Base-by-base conservation (phyloP, 92 coral and sea anemone species). In the Porites evermanni region DNA sequence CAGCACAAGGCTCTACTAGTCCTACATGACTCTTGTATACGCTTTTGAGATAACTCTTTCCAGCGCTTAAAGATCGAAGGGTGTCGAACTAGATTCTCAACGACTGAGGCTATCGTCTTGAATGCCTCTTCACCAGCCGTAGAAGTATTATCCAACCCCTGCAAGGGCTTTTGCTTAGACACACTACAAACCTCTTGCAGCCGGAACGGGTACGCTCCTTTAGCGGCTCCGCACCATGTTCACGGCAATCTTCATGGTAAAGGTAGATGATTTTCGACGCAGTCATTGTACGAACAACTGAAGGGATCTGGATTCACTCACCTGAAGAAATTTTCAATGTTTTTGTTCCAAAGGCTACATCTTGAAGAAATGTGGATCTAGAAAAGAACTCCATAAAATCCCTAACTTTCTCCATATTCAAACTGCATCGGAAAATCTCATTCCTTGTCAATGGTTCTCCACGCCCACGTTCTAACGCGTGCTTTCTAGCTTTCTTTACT, bases 151-250 rank as follows among this genome's bases (percentile, higher is more conserved):
- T 86, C 93, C 21, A 90, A 73, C 2, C 90, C 93, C 18, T 90
- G 93, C 26, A 90, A 68, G n/a, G 88, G 86, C 83, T 86, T 90
- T 73, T 85, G 93, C 83, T 85, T 85, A 26, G 90, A 90, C 0
- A 87, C 90, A 44, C 85, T 61, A 24, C 92, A 89, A 24, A 78
- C 82, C 29, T 79, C 89, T 7, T 84, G 69, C 19, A 89, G 26
- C 7, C 83, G 76, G 68, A 84, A 84, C 88, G 81, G 20, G 93
- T 85, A 67, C 84, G 89, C 14, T 90, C 93, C 6, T 76, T 86
- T 69, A 68, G 67, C 10, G 82, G 91, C 44, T 53, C 26, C 26
- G 0, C 26, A 24, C 0, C 26, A 24, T 24, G 26, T 24, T 24
- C 26, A 24, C 26, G 26, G 0, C 26, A 24, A 0, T 24, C 26